These are phyloP conservation scores for Euphonia xanthogaster DNA, from an alignment of 2,797 vertebrate genomes.

Conservation along the genomic window DNA sequence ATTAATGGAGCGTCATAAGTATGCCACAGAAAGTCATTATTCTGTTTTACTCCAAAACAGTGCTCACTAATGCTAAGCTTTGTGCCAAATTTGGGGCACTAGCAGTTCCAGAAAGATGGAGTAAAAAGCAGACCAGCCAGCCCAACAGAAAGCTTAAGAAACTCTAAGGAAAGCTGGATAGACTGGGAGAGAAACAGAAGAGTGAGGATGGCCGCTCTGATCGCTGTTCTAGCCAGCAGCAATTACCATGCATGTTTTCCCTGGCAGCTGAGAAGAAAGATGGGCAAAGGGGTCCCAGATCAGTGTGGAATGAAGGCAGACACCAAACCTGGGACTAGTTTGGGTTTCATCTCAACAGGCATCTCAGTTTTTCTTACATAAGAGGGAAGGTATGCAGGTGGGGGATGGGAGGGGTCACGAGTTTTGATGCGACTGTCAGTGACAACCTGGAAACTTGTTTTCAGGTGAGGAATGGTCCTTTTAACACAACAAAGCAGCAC, in stretches of 20 bases:
- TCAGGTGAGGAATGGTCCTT: constrained; percentile 60
- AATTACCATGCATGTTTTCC: not conserved
- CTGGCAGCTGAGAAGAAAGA: not conserved
- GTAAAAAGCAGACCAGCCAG: not conserved
- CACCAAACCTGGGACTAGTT: not conserved
- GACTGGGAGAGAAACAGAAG: not conserved
- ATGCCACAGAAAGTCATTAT: not conserved
- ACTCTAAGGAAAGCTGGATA: not conserved
- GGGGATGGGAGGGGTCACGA: constrained; percentile 30
- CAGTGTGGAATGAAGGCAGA: not conserved
- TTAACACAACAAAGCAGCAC: constrained; percentile 51
- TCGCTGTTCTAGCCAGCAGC: not conserved
- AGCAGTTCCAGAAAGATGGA: not conserved
- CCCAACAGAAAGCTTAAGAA: not conserved
- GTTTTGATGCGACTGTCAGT: constrained; percentile 46
- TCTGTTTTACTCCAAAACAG: not conserved
- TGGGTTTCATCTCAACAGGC: not conserved
- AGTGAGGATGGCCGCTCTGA: not conserved
- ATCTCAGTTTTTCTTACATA: constrained; percentile 1
- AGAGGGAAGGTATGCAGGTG: constrained; percentile 3
- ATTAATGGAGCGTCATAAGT: not conserved
- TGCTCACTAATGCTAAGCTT: not conserved
- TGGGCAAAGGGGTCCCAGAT: not conserved
- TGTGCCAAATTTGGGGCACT: not conserved
- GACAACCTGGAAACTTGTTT: constrained; percentile 54